Evolutionary conservation across 2,888 invertebrate genomes (phyloP), one percentile per base, ranked within the genome.

Genomic region (Elegia similella): DNA sequence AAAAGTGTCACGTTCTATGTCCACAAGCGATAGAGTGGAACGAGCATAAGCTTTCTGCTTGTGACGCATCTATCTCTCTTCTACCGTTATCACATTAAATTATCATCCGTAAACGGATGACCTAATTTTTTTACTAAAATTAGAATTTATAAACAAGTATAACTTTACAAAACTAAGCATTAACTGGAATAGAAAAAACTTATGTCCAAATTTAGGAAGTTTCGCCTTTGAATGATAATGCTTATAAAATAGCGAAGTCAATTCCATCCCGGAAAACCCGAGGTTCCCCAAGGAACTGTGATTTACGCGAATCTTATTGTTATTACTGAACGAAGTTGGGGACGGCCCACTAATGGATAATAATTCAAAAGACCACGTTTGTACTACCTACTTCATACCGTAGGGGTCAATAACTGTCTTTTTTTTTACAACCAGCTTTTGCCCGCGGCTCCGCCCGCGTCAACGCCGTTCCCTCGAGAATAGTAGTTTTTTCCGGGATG

Each of bases 301-400:
- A 55, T 55, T 55, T 55, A 55, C 44, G 43, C 32, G 54, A 55
- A 55, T 55, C 54, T 55, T 44, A 44, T 55, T 44, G 44, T 54
- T 55, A 55, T 55, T 55, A 43, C 54, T 50, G 54, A 17, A 44
- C 32, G 44, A 46, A 55, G 32, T 55, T 55, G 30, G 54, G 32
- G 54, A 46, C 17, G 44, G 44, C 30, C 44, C 54, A 44, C 44
- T 55, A 55, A 55, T 55, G 44, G 44, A 55, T 52, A 38, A 52
- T 52, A 52, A 52, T 55, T 44, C 44, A 44, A 46, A 46, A 44
- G 16, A 46, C 30, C 44, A 54, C 52, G 38, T 42, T 42, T 50
- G 42, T 52, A 17, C 7, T 38, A 42, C 42, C 23, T n/a, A n/a
- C n/a, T 52, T 23, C 52, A 23, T 17, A 38, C 15, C 52, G 3